Conservation (phyloP, 2,797 vertebrate species). For the Heteromormyrus szaboi region DNA sequence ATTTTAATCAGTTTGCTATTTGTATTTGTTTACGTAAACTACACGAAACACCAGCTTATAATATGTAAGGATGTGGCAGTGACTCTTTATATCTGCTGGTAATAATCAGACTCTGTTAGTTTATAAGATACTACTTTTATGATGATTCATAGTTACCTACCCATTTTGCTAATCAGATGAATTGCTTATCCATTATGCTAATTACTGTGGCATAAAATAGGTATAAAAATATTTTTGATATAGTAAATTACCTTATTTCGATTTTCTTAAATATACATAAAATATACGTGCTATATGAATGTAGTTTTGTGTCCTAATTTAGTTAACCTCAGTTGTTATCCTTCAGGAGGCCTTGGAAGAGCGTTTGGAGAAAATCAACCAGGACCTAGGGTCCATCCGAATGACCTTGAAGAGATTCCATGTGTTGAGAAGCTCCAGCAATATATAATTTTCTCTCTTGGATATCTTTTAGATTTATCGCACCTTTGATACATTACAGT, state of each 20-base stretch:
- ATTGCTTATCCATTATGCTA: neutral
- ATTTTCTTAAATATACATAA: neutral
- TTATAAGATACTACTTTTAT: neutral
- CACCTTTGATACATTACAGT: constrained; percentile 42
- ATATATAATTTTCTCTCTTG: constrained; percentile 61
- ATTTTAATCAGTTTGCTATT: neutral
- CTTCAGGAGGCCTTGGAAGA: constrained; percentile 84
- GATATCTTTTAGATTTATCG: constrained; percentile 44
- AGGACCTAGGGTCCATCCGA: constrained; percentile 82
- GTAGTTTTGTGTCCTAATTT: neutral
- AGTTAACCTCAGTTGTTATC: neutral
- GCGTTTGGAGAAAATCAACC: constrained; percentile 84
- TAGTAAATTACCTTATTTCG: neutral
- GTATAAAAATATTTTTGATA: neutral
- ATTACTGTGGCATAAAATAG: neutral
- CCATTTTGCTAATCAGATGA: neutral
- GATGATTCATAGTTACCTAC: neutral
- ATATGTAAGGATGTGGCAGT: neutral
- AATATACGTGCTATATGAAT: neutral
- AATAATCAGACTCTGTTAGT: neutral
- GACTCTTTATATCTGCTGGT: neutral
- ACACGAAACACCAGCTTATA: neutral
- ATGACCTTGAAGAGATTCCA: constrained; percentile 93
- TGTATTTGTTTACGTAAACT: neutral
- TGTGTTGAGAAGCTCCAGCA: constrained; percentile 80